Evolutionary conservation across 2,888 invertebrate species (phyloP).

Genomic region (Stegana nigrithorax): DNA sequence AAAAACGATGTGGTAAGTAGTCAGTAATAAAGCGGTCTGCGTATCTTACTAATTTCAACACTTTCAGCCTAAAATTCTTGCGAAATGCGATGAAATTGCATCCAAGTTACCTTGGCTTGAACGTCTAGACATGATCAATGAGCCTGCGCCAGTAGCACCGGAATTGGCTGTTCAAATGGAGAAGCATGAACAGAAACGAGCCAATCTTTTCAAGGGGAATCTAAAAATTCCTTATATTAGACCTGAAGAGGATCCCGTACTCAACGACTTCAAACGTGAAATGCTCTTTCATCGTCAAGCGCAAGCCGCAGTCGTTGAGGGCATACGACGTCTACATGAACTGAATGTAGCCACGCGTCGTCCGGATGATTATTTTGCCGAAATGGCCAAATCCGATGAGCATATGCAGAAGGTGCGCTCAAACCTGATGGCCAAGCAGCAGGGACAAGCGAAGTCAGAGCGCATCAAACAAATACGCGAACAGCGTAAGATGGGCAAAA

Average conservation of each 20-base stretch:
- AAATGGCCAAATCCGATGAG: slow-evolving; percentile 97
- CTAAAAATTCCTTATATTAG: slow-evolving; percentile 76
- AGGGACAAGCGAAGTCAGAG: slow-evolving; percentile 87
- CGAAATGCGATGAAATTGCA: slow-evolving; percentile 79
- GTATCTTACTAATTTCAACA: neutral
- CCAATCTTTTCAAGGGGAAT: slow-evolving; percentile 75
- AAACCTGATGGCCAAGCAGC: slow-evolving; percentile 85
- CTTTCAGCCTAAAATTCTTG: slow-evolving; percentile 72
- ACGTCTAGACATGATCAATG: slow-evolving; percentile 81
- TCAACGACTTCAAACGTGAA: slow-evolving; percentile 94
- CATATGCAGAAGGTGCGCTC: slow-evolving; percentile 97
- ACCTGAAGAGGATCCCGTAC: slow-evolving; percentile 79
- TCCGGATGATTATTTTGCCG: slow-evolving; percentile 97
- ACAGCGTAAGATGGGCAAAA: slow-evolving; percentile 93
- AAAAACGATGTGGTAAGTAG: slow-evolving; percentile 82
- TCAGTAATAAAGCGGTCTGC: neutral
- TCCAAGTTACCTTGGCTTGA: slow-evolving; percentile 87
- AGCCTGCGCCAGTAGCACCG: slow-evolving; percentile 85
- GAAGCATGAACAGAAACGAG: slow-evolving; percentile 79
- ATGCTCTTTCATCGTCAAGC: slow-evolving; percentile 88
- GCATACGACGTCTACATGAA: slow-evolving; percentile 81
- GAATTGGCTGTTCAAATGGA: slow-evolving; percentile 83
- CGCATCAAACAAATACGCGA: slow-evolving; percentile 89
- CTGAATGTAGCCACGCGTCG: slow-evolving; percentile 82
- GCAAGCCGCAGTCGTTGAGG: slow-evolving; percentile 86